Percentiles rank a stretch among this genome's conserved stretches.
These are phyloP conservation scores for Sebastes matsubarae DNA, from an alignment of 2,797 vertebrate species.

Conservation along the genomic window DNA sequence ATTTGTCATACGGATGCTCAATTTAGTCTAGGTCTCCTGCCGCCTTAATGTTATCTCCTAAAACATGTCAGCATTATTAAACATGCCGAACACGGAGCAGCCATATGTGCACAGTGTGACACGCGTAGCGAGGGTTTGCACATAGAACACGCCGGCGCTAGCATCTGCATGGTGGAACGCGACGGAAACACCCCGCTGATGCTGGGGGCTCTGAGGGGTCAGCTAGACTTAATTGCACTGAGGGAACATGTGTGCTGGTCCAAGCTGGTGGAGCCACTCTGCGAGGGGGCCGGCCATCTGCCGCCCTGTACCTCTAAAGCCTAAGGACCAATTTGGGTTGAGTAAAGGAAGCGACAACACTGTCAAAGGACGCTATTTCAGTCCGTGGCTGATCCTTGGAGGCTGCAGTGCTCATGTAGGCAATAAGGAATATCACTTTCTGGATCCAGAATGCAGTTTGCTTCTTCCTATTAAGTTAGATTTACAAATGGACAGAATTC, in stretches of 20 bases:
- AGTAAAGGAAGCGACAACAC: constrained; percentile 45
- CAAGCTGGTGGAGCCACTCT: constrained; percentile 65
- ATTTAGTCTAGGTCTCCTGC: constrained; percentile 60
- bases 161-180: constrained; percentile 74
- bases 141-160: constrained; percentile 49
- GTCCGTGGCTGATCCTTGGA: constrained; percentile 6
- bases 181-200: constrained; percentile 77
- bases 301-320: constrained; percentile 57
- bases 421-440: not conserved
- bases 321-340: constrained; percentile 58
- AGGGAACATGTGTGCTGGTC: constrained; percentile 78
- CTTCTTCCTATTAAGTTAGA: not conserved
- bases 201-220: constrained; percentile 75
- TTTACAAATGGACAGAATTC: not conserved
- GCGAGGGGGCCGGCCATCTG: constrained; percentile 75
- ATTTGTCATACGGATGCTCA: constrained; percentile 64
- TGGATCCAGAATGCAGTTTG: not conserved
- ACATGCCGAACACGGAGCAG: constrained; percentile 70
- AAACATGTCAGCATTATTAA: constrained; percentile 70
- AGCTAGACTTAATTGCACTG: constrained; percentile 79
- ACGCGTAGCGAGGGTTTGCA: constrained; percentile 46
- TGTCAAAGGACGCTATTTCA: constrained; percentile 42
- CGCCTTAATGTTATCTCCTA: constrained; percentile 59
- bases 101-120: constrained; percentile 80
- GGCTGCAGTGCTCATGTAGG: not conserved